Percentiles rank a stretch among this genome's conserved stretches.
These are phyloP conservation scores for Taurulus bubalis DNA, from an alignment of 2,113 vertebrate species.

Conservation along the genomic window DNA sequence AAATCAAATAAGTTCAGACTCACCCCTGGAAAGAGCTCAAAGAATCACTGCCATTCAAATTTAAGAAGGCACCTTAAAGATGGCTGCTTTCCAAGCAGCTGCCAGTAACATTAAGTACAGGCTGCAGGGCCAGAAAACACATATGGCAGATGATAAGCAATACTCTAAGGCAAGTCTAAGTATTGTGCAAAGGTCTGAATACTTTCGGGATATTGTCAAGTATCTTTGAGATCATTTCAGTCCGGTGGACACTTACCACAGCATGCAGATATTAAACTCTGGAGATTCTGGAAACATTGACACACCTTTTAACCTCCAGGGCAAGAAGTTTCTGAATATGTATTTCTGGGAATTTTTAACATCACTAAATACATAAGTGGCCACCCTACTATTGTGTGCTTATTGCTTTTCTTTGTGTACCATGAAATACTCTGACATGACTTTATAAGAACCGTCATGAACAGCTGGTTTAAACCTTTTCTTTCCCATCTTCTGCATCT, in stretches of 20 bases:
- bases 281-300: slow-evolving; percentile 23
- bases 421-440: background rate
- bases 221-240: slow-evolving; percentile 20
- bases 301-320: slow-evolving; percentile 13
- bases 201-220: slow-evolving; percentile 1
- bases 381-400: background rate
- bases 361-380: background rate
- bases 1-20: slow-evolving; percentile 48
- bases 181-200: slow-evolving; percentile 21
- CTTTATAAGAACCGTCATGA: background rate
- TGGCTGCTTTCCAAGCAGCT: slow-evolving; percentile 71
- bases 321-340: background rate
- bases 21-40: slow-evolving; percentile 57
- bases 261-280: slow-evolving; percentile 36
- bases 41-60: slow-evolving; percentile 49
- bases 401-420: background rate
- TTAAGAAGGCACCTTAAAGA: slow-evolving; percentile 39
- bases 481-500: background rate
- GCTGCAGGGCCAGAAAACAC: slow-evolving; percentile 58
- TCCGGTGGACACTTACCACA: slow-evolving; percentile 45
- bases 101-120: slow-evolving; percentile 46
- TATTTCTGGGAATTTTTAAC: slow-evolving; percentile 5
- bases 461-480: background rate
- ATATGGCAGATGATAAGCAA: slow-evolving; percentile 23
- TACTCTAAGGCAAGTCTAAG: background rate